Conservation (phyloP, 2,797 vertebrate genomes). For the Acanthurus tractus region DNA sequence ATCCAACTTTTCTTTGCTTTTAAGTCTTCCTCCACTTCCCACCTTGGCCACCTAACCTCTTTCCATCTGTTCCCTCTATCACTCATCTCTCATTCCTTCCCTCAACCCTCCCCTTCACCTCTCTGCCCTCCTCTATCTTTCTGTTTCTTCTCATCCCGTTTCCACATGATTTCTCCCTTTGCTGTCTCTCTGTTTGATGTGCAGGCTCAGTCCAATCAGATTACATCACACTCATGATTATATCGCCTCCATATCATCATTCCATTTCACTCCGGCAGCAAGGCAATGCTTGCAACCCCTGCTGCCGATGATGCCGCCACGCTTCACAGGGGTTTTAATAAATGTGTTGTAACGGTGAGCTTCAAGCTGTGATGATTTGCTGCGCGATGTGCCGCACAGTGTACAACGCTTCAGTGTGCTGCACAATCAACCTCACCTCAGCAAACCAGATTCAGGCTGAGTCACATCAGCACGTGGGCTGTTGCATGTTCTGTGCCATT, state of each 20-base stretch:
- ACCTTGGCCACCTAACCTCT: slow-evolving; percentile 1
- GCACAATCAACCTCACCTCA: slow-evolving; percentile 58
- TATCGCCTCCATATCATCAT: slow-evolving; percentile 57
- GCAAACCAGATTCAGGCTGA: slow-evolving; percentile 49
- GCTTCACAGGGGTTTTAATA: slow-evolving; percentile 61
- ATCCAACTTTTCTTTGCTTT: slow-evolving; percentile 13
- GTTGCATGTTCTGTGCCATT: slow-evolving; percentile 24
- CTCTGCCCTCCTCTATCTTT: slow-evolving; percentile 31
- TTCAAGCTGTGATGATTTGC: slow-evolving; percentile 68
- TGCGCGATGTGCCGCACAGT: slow-evolving; percentile 46
- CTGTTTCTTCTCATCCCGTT: slow-evolving; percentile 24
- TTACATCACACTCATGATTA: slow-evolving; percentile 41
- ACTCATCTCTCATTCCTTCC: slow-evolving; percentile 15
- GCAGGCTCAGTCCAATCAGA: slow-evolving; percentile 70
- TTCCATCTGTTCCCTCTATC: slow-evolving; percentile 21
- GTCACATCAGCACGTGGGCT: slow-evolving; percentile 33
- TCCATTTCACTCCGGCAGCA: slow-evolving; percentile 48
- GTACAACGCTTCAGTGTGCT: slow-evolving; percentile 55
- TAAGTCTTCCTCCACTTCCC: slow-evolving; percentile 5
- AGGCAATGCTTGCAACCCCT: slow-evolving; percentile 28
- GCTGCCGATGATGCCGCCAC: slow-evolving; percentile 37
- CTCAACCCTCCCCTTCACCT: slow-evolving; percentile 15
- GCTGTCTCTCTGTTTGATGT: slow-evolving; percentile 67
- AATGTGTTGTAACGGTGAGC: slow-evolving; percentile 56
- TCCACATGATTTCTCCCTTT: slow-evolving; percentile 23